Evolutionary conservation across 2,888 invertebrate genomes (phyloP).

Genomic region (Microplitis manilae): DNA sequence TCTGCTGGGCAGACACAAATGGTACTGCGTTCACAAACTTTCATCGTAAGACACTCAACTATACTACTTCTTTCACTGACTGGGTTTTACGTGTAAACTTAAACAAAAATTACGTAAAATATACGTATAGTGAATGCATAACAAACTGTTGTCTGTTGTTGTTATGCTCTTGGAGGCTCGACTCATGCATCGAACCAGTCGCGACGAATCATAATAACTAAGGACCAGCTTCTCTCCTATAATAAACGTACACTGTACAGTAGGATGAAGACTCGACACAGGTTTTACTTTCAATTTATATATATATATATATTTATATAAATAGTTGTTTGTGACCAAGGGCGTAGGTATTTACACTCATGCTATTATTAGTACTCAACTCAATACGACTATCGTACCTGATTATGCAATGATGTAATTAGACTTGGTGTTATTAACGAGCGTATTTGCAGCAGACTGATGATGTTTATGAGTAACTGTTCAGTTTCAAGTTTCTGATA

Average conservation of each 20-base stretch:
- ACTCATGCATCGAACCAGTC: neutral
- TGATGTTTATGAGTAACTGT: neutral
- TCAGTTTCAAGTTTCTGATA: conserved; percentile 4
- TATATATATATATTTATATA: neutral
- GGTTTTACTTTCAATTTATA: neutral
- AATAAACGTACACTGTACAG: neutral
- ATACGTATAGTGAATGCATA: neutral
- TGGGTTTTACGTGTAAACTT: neutral
- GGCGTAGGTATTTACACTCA: neutral
- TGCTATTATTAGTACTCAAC: neutral
- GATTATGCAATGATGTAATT: neutral
- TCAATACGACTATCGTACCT: neutral
- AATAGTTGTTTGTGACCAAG: neutral
- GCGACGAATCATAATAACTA: neutral
- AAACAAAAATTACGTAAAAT: neutral
- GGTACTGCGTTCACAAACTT: neutral
- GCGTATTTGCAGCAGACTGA: neutral
- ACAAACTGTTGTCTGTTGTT: neutral
- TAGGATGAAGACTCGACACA: neutral
- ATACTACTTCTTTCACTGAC: neutral
- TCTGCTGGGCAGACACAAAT: neutral
- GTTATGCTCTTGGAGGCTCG: neutral
- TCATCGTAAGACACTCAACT: neutral
- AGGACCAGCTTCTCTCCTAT: neutral
- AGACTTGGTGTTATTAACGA: neutral